phyloP scores from a whole-genome alignment of 1,140 invertebrate genomes.

The Daktulosphaira vitifoliae region DNA sequence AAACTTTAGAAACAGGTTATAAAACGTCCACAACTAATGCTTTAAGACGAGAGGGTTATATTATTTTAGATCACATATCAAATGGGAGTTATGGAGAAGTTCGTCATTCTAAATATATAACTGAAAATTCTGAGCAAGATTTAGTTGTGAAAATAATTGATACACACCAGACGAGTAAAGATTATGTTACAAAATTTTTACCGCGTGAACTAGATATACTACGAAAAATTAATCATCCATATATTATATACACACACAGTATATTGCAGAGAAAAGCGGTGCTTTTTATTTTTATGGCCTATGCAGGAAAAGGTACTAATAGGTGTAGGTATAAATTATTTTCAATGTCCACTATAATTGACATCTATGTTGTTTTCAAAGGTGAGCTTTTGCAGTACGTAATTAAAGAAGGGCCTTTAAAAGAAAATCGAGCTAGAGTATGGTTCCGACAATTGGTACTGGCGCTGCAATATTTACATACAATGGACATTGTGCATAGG shows the following conservation, averaged over 20 bases:
- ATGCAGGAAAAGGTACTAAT: conserved; percentile 36
- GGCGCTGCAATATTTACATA: conserved; percentile 61
- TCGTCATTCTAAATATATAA: conserved; percentile 6
- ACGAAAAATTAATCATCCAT: conserved; percentile 59
- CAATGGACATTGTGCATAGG: conserved; percentile 60
- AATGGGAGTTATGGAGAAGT: conserved; percentile 23
- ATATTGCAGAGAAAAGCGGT: conserved; percentile 52
- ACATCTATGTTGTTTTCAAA: neutral
- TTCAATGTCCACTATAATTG: neutral
- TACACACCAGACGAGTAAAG: conserved; percentile 53
- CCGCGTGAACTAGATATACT: conserved; percentile 63
- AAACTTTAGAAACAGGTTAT: neutral
- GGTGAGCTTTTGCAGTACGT: conserved; percentile 21
- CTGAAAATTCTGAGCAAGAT: neutral
- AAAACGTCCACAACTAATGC: conserved; percentile 15
- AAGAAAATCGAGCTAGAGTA: conserved; percentile 53
- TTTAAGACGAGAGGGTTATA: neutral
- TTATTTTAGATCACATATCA: conserved; percentile 21
- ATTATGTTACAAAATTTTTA: conserved; percentile 52
- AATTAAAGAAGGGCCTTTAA: conserved; percentile 44
- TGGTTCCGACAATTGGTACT: conserved; percentile 60
- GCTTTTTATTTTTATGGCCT: conserved; percentile 31
- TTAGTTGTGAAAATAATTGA: conserved; percentile 69
- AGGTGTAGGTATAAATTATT: neutral
- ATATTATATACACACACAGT: conserved; percentile 59